These are phyloP conservation scores for Macaria notata DNA, from an alignment of 2,888 invertebrate genomes.

Conservation along the genomic window DNA sequence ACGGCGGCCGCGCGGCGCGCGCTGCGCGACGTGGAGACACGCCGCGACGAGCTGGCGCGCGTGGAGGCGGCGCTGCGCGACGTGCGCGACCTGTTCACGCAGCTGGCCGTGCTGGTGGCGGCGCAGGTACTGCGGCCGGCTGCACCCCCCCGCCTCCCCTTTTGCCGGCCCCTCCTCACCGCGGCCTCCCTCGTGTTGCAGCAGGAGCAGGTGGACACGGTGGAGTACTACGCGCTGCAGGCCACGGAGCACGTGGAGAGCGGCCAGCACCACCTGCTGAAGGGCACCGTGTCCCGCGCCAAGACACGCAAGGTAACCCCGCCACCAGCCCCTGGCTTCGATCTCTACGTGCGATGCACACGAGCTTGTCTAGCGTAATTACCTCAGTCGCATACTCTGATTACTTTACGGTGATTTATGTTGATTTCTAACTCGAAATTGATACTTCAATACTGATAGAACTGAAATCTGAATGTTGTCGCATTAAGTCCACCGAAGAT, in stretches of 20 bases:
- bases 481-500: too few relatives aligned
- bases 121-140: conserved; percentile 86
- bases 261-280: conserved; percentile 78
- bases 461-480: too few relatives aligned
- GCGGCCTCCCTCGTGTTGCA: conserved; percentile 60
- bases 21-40: conserved; percentile 90
- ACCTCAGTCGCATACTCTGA: too few relatives aligned
- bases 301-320: conserved; percentile 75
- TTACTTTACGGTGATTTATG: too few relatives aligned
- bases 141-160: too few relatives aligned
- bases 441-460: too few relatives aligned
- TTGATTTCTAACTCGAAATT: too few relatives aligned
- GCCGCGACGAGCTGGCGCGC: conserved; percentile 91
- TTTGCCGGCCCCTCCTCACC: too few relatives aligned
- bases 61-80: conserved; percentile 90
- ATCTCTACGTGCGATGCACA: too few relatives aligned
- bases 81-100: conserved; percentile 90
- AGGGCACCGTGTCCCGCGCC: conserved; percentile 72
- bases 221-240: conserved; percentile 85
- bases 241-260: conserved; percentile 82
- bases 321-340: background rate
- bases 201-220: conserved; percentile 85
- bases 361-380: too few relatives aligned
- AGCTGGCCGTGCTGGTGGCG: conserved; percentile 91
- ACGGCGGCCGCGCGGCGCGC: conserved; percentile 88